phyloP scores from a whole-genome alignment of 2,888 invertebrate species.

The Gnatocerus cornutus region DNA sequence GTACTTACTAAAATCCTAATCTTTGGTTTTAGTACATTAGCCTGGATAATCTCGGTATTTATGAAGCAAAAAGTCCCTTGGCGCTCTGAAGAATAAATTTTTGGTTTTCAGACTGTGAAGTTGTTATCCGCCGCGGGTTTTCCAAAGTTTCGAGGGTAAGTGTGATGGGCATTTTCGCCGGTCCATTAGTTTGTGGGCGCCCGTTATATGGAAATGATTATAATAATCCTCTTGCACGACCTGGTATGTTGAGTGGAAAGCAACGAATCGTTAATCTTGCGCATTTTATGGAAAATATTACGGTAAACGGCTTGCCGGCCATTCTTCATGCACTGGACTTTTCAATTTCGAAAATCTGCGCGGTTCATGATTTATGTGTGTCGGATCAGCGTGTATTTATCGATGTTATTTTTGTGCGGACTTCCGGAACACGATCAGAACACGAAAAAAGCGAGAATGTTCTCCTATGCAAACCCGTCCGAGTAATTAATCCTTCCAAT shows the following conservation, averaged over 20 bases:
- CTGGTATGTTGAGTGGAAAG: conserved; percentile 48
- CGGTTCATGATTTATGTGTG: conserved; percentile 54
- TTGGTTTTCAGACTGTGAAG: no score
- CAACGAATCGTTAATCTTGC: conserved; percentile 53
- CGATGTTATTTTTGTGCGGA: conserved; percentile 25
- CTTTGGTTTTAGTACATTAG: no score
- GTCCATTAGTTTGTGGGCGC: conserved; percentile 23
- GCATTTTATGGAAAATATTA: conserved; percentile 54
- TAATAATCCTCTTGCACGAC: conserved; percentile 44
- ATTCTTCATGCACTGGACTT: conserved; percentile 48
- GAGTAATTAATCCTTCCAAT: conserved; percentile 48
- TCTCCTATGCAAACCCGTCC: conserved; percentile 42
- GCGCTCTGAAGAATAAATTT: no score
- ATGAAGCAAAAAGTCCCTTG: no score
- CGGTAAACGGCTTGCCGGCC: conserved; percentile 46
- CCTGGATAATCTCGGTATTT: no score
- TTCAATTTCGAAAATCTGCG: conserved; percentile 54
- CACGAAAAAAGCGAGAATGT: conserved; percentile 16
- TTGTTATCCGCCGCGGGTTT: no score
- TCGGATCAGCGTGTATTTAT: conserved; percentile 36
- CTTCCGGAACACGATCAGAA: conserved; percentile 34
- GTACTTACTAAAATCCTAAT: no score
- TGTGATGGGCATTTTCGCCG: conserved; percentile 16
- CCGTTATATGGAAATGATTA: conserved; percentile 48
- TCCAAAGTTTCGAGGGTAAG: no score